Evolutionary conservation across 2,888 invertebrate genomes (phyloP).

Genomic region (Mamestra brassicae): DNA sequence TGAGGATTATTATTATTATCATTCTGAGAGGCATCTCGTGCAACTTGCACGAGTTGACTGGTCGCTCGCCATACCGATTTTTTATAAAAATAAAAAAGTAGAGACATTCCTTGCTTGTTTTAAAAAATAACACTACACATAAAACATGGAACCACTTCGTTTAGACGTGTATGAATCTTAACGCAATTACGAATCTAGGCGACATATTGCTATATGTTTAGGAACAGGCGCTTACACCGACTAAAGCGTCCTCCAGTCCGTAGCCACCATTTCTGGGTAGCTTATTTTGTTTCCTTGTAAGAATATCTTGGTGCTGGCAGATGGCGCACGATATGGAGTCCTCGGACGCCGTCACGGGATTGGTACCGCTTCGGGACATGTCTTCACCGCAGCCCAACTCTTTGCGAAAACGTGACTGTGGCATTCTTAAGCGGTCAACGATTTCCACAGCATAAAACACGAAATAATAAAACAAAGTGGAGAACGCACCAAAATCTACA

Average conservation of each 20-base stretch:
- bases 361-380: slow-evolving; percentile 39
- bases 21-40: not conserved
- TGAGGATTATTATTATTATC: too few species aligned
- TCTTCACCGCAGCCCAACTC: slow-evolving; percentile 52
- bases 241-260: slow-evolving; percentile 85
- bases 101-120: too few species aligned
- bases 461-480: slow-evolving; percentile 44
- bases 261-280: slow-evolving; percentile 82
- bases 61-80: too few species aligned
- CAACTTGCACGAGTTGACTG: too few species aligned
- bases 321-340: slow-evolving; percentile 57
- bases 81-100: not conserved
- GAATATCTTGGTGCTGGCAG: slow-evolving; percentile 60
- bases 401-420: slow-evolving; percentile 71
- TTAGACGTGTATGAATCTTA: not conserved
- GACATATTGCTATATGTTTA: slow-evolving; percentile 20
- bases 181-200: not conserved
- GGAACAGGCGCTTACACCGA: slow-evolving; percentile 77
- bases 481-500: slow-evolving; percentile 44
- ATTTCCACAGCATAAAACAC: slow-evolving; percentile 53
- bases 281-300: slow-evolving; percentile 74
- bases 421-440: slow-evolving; percentile 67
- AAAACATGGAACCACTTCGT: too few species aligned
- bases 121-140: too few species aligned
- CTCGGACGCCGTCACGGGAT: slow-evolving; percentile 64